Evolutionary conservation across 2,888 invertebrate species (phyloP).

Genomic region (Gortyna flavago): DNA sequence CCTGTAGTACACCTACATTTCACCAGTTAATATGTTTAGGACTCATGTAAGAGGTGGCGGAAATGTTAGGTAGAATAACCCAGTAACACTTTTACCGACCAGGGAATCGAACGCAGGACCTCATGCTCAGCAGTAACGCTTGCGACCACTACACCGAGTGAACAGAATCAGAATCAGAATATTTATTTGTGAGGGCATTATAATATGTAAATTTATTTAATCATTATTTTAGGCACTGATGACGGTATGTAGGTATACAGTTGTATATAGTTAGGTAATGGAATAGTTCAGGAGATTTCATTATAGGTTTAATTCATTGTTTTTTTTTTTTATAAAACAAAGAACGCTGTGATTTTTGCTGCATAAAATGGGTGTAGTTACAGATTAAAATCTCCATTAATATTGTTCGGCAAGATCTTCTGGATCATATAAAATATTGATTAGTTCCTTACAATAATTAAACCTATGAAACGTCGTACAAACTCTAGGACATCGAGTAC

Average conservation of each 20-base stretch:
- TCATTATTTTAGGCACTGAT: no score
- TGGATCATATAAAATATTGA: not conserved
- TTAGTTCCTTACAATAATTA: not conserved
- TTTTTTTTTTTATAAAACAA: not conserved
- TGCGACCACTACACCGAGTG: no score
- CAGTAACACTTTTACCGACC: no score
- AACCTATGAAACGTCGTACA: not conserved
- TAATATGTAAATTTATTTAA: no score
- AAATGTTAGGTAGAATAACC: no score
- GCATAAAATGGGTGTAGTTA: not conserved
- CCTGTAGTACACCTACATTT: not conserved
- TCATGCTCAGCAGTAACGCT: no score
- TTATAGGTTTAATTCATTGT: not conserved
- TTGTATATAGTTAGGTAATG: not conserved
- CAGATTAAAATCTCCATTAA: not conserved
- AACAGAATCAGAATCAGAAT: no score
- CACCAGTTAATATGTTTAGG: not conserved
- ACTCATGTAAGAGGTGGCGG: not conserved
- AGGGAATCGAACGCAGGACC: no score
- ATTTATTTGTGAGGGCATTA: no score
- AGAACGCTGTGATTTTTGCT: not conserved
- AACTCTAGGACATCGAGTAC: no score
- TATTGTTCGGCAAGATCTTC: not conserved
- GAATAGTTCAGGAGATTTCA: not conserved
- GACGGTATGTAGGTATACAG: no score